Conservation (phyloP, 1,140 invertebrate genomes). For the Argopecten irradians region DNA sequence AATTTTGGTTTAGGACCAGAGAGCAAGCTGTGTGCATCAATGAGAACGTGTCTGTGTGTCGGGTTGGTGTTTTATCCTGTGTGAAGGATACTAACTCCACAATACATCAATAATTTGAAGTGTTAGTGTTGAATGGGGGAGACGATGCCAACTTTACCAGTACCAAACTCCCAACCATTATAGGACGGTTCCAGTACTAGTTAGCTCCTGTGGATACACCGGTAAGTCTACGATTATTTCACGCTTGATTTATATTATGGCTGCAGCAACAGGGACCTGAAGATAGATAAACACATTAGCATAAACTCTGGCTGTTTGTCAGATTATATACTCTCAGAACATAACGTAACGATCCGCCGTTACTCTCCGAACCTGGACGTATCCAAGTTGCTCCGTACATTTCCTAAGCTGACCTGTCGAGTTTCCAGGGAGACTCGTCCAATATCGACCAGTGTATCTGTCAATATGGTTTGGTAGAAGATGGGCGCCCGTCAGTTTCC, state of each 20-base stretch:
- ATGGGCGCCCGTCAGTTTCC: neutral
- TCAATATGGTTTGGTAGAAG: neutral
- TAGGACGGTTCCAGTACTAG: neutral
- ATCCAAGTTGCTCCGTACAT: neutral
- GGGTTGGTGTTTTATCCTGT: neutral
- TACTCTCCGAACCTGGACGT: neutral
- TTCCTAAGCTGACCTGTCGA: neutral
- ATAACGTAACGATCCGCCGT: neutral
- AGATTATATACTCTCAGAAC: neutral
- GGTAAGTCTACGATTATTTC: neutral
- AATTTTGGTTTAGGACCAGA: conserved; percentile 2
- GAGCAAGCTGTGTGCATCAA: neutral
- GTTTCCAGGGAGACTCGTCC: neutral
- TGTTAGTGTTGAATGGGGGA: neutral
- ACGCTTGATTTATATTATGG: neutral
- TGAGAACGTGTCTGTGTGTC: neutral
- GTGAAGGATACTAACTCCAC: neutral
- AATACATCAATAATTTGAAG: neutral
- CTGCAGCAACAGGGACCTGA: neutral
- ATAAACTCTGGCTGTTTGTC: neutral
- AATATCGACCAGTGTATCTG: neutral
- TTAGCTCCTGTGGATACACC: neutral
- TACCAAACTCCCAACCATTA: neutral
- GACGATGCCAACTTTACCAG: conserved; percentile 1
- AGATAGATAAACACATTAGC: conserved; percentile 3